Conservation (phyloP, 37 sponge, comb jelly and placozoan species). For the Halichondria panicea region DNA sequence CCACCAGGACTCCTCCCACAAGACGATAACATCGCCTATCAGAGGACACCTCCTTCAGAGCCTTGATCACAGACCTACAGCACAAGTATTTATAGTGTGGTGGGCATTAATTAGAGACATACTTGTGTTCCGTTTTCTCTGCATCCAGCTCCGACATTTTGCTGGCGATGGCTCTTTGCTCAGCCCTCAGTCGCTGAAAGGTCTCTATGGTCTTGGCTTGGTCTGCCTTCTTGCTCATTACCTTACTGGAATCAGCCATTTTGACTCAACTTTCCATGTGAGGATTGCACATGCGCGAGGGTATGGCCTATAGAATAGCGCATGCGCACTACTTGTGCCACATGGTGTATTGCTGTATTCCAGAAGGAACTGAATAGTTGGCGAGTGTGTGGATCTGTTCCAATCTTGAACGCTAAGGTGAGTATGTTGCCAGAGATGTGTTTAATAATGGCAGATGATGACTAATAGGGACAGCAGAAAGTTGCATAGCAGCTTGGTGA, state of each 20-base stretch:
- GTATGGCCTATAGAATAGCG: too few relatives aligned
- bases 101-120: neutral
- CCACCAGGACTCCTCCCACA: conserved; percentile 94
- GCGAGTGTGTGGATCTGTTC: too few relatives aligned
- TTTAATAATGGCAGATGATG: conserved; percentile 5
- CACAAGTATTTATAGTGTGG: neutral
- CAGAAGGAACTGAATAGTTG: too few relatives aligned
- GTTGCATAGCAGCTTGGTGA: too few relatives aligned
- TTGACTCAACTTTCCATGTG: neutral
- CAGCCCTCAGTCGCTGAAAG: conserved; percentile 82
- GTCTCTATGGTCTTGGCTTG: conserved; percentile 59
- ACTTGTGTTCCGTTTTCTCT: conserved; percentile 89
- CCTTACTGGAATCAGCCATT: conserved; percentile 42
- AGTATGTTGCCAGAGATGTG: conserved; percentile 1
- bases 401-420: too few relatives aligned
- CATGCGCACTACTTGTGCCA: too few relatives aligned
- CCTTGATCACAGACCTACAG: conserved; percentile 75
- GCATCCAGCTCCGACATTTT: conserved; percentile 92
- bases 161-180: conserved; percentile 80
- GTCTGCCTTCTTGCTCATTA: conserved; percentile 26
- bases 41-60: conserved; percentile 69
- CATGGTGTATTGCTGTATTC: too few relatives aligned
- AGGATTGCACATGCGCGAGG: conserved; percentile 48
- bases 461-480: conserved; percentile 21
- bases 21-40: conserved; percentile 86